Conservation (phyloP, 2,797 vertebrate species). For the Loriculus beryllinus region DNA sequence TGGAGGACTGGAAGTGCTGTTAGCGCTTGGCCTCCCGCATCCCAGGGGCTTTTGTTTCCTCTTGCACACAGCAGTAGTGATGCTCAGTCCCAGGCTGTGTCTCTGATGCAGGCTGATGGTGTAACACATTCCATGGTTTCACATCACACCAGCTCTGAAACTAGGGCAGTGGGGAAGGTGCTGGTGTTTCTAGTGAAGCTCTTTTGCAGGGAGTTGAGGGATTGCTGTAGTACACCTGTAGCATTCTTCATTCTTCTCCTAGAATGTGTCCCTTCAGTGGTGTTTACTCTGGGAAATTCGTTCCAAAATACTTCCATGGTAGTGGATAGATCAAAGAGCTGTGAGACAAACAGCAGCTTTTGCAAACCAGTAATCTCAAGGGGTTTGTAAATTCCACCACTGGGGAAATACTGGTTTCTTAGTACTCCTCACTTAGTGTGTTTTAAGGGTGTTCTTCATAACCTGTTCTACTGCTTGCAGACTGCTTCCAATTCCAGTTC, state of each 20-base stretch:
- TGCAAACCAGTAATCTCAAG: not conserved
- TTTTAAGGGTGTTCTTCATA: slow-evolving; percentile 5
- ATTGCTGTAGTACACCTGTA: not conserved
- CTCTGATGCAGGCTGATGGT: not conserved
- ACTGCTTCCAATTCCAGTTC: not conserved
- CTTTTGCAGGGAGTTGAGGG: not conserved
- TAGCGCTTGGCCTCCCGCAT: not conserved
- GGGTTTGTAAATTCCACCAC: not conserved
- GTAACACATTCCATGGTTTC: fast-evolving
- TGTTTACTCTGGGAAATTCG: slow-evolving; percentile 10
- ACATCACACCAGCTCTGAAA: not conserved
- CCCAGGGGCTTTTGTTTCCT: not conserved
- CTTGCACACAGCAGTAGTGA: fast-evolving
- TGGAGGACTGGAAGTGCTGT: not conserved
- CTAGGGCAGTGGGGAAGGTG: not conserved
- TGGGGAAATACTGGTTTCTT: not conserved
- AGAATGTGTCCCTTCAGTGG: not conserved
- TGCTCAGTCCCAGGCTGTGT: not conserved
- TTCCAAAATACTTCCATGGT: slow-evolving; percentile 16
- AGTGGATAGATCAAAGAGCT: not conserved
- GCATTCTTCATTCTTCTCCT: not conserved
- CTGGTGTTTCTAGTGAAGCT: not conserved
- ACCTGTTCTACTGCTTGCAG: not conserved
- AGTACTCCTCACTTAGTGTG: not conserved
- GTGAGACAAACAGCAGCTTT: not conserved